A percentile compares a stretch with the other conserved stretches of the same genome.
Evolutionary conservation across 2,888 invertebrate genomes (phyloP).

Genomic region (Amitus sp.): DNA sequence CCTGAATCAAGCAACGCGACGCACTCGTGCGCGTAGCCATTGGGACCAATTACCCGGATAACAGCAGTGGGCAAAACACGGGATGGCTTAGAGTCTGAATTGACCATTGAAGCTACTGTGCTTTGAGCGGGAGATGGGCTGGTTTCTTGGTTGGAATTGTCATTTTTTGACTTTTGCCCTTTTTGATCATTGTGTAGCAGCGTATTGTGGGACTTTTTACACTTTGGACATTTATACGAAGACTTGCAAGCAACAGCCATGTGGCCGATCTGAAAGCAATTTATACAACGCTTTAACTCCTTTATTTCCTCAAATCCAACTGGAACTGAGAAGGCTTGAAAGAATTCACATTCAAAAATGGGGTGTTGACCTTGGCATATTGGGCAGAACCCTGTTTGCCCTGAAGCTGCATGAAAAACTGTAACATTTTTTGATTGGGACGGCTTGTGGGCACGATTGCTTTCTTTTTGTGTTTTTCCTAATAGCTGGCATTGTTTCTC

Average conservation of each 20-base stretch:
- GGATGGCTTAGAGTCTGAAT: background rate
- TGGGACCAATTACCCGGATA: slow-evolving; percentile 5
- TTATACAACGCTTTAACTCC: slow-evolving; percentile 16
- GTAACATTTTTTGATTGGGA: background rate
- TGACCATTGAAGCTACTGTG: too few species aligned
- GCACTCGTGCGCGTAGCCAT: slow-evolving; percentile 5
- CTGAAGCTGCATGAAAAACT: slow-evolving; percentile 9
- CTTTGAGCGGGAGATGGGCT: too few species aligned
- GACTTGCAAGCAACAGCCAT: too few species aligned
- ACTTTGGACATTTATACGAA: slow-evolving; percentile 7
- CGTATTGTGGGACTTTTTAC: slow-evolving; percentile 8
- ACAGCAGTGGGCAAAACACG: slow-evolving; percentile 15
- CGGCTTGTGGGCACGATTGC: background rate
- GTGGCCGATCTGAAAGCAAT: slow-evolving; percentile 16
- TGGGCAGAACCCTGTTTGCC: slow-evolving; percentile 7
- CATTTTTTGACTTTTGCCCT: background rate
- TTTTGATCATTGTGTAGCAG: slow-evolving; percentile 9
- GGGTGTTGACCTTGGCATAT: slow-evolving; percentile 10
- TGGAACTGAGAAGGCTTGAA: slow-evolving; percentile 10
- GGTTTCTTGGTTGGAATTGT: too few species aligned
- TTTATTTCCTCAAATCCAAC: slow-evolving; percentile 14
- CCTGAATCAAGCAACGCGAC: slow-evolving; percentile 13
- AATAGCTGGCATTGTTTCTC: slow-evolving; percentile 12
- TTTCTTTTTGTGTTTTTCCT: slow-evolving; percentile 14
- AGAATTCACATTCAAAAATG: slow-evolving; percentile 13